Evolutionary conservation across 2,113 vertebrate species (phyloP).

Genomic region (Coregonus clupeaformis): DNA sequence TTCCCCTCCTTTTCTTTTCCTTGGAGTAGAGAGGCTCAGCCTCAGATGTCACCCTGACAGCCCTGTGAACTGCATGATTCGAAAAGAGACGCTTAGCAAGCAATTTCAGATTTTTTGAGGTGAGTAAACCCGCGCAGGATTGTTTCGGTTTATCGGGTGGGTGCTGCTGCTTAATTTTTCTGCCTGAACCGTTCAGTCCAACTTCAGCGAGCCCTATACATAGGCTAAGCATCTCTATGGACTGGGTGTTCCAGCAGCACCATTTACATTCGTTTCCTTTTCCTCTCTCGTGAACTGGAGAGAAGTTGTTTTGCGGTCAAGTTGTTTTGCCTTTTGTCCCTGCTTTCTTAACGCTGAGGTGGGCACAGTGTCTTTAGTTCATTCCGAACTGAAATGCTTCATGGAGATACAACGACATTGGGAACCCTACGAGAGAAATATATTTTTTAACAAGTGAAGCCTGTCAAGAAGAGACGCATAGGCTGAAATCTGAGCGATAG

Average conservation of each 20-base stretch:
- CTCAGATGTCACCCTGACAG: slow-evolving; percentile 6
- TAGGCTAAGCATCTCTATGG: slow-evolving; percentile 5
- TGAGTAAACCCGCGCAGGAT: slow-evolving; percentile 29
- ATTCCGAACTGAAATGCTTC: slow-evolving; percentile 51
- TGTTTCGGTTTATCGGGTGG: slow-evolving; percentile 20
- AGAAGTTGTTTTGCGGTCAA: slow-evolving; percentile 56
- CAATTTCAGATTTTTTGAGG: slow-evolving; percentile 19
- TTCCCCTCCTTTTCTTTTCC: background rate
- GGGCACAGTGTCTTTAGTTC: slow-evolving; percentile 22
- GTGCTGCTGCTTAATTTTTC: slow-evolving; percentile 3
- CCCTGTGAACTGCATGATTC: slow-evolving; percentile 29
- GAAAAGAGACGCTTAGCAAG: slow-evolving; percentile 4
- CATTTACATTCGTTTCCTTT: slow-evolving; percentile 17
- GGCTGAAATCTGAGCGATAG: slow-evolving; percentile 67
- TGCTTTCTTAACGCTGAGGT: slow-evolving; percentile 22
- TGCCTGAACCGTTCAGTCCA: slow-evolving; percentile 24
- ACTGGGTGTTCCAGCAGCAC: slow-evolving; percentile 29
- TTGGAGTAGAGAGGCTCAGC: slow-evolving; percentile 25
- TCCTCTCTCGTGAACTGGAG: slow-evolving; percentile 22
- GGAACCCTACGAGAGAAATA: slow-evolving; percentile 64
- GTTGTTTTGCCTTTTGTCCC: slow-evolving; percentile 22
- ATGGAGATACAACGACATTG: slow-evolving; percentile 68
- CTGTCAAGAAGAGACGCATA: slow-evolving; percentile 67
- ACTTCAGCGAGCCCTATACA: background rate
- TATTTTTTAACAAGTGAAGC: slow-evolving; percentile 65